Conservation (phyloP, 2,888 invertebrate genomes). For the Torymus auratus region DNA sequence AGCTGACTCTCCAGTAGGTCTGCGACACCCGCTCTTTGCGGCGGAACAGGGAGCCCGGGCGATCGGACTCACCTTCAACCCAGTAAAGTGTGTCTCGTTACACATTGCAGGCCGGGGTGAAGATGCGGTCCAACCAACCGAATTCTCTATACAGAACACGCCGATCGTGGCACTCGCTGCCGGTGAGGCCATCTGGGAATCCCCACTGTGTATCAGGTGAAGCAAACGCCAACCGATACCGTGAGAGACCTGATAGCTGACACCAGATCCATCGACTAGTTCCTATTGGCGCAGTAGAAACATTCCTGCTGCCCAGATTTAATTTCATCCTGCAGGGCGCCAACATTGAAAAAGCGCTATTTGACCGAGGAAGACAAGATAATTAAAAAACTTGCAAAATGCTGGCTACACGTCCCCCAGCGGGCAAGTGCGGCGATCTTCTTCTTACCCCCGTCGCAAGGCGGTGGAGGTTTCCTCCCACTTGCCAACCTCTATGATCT, state of each 20-base stretch:
- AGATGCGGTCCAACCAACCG: too few species aligned
- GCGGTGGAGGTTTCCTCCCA: constrained; percentile 67
- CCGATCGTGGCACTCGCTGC: too few species aligned
- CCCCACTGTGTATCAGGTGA: too few species aligned
- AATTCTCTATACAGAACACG: too few species aligned
- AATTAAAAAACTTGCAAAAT: constrained; percentile 62
- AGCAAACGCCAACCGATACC: too few species aligned
- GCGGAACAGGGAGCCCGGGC: constrained; percentile 44
- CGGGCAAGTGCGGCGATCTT: constrained; percentile 67
- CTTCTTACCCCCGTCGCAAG: constrained; percentile 58
- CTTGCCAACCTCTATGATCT: constrained; percentile 65
- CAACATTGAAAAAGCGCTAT: constrained; percentile 60
- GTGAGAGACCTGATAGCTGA: too few species aligned
- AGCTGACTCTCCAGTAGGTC: constrained; percentile 49
- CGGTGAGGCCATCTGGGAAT: too few species aligned
- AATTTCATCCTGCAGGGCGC: constrained; percentile 66
- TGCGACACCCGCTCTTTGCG: constrained; percentile 49
- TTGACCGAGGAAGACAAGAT: constrained; percentile 62
- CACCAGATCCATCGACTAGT: too few species aligned
- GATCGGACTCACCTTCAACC: constrained; percentile 65
- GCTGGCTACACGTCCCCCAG: constrained; percentile 68
- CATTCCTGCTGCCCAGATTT: constrained; percentile 62
- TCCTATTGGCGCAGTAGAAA: neutral
- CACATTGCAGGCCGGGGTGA: constrained; percentile 47
- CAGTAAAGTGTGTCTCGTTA: constrained; percentile 65